These are phyloP conservation scores for Achroia grisella DNA, from an alignment of 1,140 invertebrate genomes.

Conservation along the genomic window DNA sequence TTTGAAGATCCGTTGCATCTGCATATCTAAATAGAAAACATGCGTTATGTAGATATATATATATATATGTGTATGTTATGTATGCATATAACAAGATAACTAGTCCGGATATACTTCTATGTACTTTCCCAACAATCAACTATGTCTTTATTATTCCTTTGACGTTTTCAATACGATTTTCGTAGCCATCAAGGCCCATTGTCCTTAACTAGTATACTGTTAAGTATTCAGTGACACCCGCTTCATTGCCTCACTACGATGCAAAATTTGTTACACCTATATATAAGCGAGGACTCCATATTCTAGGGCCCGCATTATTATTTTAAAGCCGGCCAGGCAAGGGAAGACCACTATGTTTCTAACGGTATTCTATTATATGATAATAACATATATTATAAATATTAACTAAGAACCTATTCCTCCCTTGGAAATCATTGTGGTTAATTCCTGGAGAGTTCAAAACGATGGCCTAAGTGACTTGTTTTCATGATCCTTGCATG, in stretches of 20 bases:
- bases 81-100: constrained; percentile 13
- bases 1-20: too few relatives aligned
- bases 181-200: constrained; percentile 66
- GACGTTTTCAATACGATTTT: constrained; percentile 68
- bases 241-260: constrained; percentile 61
- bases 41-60: too few relatives aligned
- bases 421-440: too few relatives aligned
- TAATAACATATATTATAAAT: constrained; percentile 3
- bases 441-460: too few relatives aligned
- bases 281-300: constrained; percentile 61
- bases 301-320: constrained; percentile 60
- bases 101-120: not conserved
- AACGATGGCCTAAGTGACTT: too few relatives aligned
- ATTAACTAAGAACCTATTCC: constrained; percentile 2
- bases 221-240: constrained; percentile 63
- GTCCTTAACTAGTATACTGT: constrained; percentile 62
- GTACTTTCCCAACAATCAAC: constrained; percentile 50
- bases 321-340: constrained; percentile 39
- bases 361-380: constrained; percentile 41
- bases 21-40: too few relatives aligned
- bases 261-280: constrained; percentile 72
- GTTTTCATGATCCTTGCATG: too few relatives aligned
- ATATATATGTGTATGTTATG: constrained; percentile 8
- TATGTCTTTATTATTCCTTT: constrained; percentile 62
- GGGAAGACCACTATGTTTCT: constrained; percentile 40